phyloP scores from a whole-genome alignment of 1,140 invertebrate species.

The Hyles vespertilio region DNA sequence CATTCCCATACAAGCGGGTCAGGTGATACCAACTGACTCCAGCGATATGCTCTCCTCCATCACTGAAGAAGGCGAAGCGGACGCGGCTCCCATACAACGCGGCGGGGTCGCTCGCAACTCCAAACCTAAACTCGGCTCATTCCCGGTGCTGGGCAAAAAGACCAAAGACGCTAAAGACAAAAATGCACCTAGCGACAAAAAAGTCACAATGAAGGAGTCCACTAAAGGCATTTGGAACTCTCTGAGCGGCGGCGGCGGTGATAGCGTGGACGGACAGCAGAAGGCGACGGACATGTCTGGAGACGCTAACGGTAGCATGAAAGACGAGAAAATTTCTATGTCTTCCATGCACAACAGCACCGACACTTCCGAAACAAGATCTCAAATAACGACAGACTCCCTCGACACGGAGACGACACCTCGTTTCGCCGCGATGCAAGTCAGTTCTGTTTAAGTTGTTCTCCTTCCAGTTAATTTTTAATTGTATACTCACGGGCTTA shows the following conservation, averaged over 20 bases:
- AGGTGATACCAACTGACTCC: slow-evolving; percentile 52
- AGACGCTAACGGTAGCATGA: slow-evolving; percentile 59
- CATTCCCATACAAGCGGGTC: slow-evolving; percentile 72
- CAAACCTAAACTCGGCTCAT: slow-evolving; percentile 67
- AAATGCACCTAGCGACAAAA: slow-evolving; percentile 50
- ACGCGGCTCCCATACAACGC: slow-evolving; percentile 56
- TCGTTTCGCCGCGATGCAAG: slow-evolving; percentile 71
- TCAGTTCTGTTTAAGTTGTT: slow-evolving; percentile 55
- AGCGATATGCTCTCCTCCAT: slow-evolving; percentile 68
- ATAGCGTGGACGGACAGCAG: slow-evolving; percentile 63
- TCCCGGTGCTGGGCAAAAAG: slow-evolving; percentile 70
- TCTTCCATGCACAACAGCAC: slow-evolving; percentile 61
- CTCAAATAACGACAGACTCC: slow-evolving; percentile 66
- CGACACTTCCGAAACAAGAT: slow-evolving; percentile 65
- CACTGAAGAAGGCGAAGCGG: slow-evolving; percentile 67
- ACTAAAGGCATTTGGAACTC: slow-evolving; percentile 66
- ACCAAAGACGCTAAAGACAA: slow-evolving; percentile 67
- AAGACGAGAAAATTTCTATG: slow-evolving; percentile 69
- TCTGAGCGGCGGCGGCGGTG: slow-evolving; percentile 55
- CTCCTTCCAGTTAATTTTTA: no score
- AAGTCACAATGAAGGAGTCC: slow-evolving; percentile 61
- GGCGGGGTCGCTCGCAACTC: slow-evolving; percentile 55
- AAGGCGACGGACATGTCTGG: slow-evolving; percentile 41
- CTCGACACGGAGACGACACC: slow-evolving; percentile 59
- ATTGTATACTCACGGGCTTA: no score